Evolutionary conservation across 2,888 invertebrate genomes (phyloP), one percentile per base, ranked within the genome.

Genomic region (Machimus atricapillus): DNA sequence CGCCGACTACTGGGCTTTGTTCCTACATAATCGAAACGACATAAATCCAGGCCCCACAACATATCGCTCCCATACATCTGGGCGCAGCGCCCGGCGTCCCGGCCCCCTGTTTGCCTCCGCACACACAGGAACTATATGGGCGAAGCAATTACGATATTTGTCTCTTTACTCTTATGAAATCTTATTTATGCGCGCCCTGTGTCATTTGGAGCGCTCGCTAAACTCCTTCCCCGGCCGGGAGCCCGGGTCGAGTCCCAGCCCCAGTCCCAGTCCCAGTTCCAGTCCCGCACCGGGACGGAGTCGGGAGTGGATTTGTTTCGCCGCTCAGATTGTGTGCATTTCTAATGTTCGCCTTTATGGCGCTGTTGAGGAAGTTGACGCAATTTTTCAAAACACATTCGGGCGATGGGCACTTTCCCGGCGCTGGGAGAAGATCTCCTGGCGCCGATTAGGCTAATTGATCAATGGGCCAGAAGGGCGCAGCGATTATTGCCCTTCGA

Each of bases 111-210:
- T 66, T 23, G 66, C 46, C 1, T 77, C 19, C 58, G 66, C 31
- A 76, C 31, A 46, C n/a, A 86, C 86, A 82, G 88, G 52, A 85
- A 79, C 78, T 82, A 85, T 66, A 66, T 58, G 86, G 87, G 83
- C 86, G 73, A 82, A 58, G 86, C 88, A 88, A 88, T 88, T 88
- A 88, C 85, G 83, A 85, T 87, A 87, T 86, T 88, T 87, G 87
- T 88, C 88, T 85, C 83, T 83, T 85, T 87, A 73, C 85, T 79
- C 79, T 85, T 79, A 85, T 78, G 86, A 86, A 79, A 87, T 83
- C 86, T 83, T 88, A 82, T 88, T 88, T 88, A 88, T 87, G 88
- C 73, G 58, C 87, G 79, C 78, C 81, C 78, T 88, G 88, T 85
- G 78, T 85, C 87, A 88, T 88, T 87, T 87, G 82, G 85, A 85